Conservation (phyloP, 2,888 invertebrate genomes). For the Cryptocephalus moraei region DNA sequence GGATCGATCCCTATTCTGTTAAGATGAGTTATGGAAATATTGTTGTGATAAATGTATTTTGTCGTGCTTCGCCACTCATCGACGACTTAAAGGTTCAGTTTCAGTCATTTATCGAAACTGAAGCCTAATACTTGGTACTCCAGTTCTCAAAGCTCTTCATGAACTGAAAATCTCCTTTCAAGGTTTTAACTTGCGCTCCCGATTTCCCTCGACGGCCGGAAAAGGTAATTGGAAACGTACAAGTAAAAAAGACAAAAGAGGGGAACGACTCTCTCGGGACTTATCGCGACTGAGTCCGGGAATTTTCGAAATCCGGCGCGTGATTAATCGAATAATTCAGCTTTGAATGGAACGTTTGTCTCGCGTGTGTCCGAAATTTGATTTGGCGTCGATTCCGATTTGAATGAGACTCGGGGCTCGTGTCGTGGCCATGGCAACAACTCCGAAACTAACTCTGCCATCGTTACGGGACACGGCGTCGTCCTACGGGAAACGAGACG, state of each 20-base stretch:
- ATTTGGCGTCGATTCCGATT: too few relatives aligned
- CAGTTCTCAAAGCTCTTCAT: too few relatives aligned
- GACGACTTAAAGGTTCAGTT: too few relatives aligned
- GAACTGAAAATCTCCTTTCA: too few relatives aligned
- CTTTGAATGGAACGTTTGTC: not conserved
- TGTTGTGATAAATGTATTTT: too few relatives aligned
- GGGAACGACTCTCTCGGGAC: not conserved
- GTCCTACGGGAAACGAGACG: too few relatives aligned
- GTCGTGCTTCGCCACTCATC: too few relatives aligned
- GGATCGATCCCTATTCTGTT: too few relatives aligned
- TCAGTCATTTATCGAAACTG: too few relatives aligned
- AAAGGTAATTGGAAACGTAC: not conserved
- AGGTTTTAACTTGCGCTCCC: not conserved
- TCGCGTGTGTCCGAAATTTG: too few relatives aligned
- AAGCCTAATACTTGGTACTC: too few relatives aligned
- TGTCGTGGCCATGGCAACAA: slow-evolving; percentile 24
- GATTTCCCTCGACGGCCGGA: slow-evolving; percentile 2
- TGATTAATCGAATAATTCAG: not conserved
- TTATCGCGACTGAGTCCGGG: not conserved
- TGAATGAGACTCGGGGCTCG: slow-evolving; percentile 7
- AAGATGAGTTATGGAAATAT: too few relatives aligned
- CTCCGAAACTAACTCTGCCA: slow-evolving; percentile 16
- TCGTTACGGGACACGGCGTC: slow-evolving; percentile 14
- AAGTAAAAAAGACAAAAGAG: slow-evolving; percentile 1
- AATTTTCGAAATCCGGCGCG: not conserved